These are phyloP conservation scores for Oncorhynchus tshawytscha DNA, from an alignment of 2,113 vertebrate species.

Conservation along the genomic window DNA sequence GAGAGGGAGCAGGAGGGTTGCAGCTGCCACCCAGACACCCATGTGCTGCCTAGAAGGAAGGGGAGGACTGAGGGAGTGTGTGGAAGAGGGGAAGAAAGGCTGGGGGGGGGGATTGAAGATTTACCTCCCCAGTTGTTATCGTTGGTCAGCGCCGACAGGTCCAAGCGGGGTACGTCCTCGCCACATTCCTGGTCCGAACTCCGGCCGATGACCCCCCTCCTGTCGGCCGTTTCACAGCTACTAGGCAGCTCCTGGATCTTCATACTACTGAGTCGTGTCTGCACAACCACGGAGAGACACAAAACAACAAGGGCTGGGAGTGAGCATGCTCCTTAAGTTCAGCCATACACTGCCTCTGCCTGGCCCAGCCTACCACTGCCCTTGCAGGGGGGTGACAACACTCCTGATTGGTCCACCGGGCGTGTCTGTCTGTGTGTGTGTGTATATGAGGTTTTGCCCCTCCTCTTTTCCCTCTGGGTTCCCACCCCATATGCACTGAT, in stretches of 20 bases:
- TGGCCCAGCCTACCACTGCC: conserved; percentile 56
- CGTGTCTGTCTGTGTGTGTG: conserved; percentile 43
- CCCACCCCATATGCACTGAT: conserved; percentile 24
- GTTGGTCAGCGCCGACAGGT: conserved; percentile 83
- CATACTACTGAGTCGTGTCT: conserved; percentile 79
- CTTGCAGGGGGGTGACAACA: conserved; percentile 36
- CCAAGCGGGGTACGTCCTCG: conserved; percentile 84
- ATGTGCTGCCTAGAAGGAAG: conserved; percentile 19
- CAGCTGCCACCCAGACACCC: conserved; percentile 58
- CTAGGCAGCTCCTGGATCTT: conserved; percentile 92
- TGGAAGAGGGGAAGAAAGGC: neutral
- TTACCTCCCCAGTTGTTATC: conserved; percentile 91
- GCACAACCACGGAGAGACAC: conserved; percentile 65
- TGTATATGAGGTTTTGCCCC: conserved; percentile 8
- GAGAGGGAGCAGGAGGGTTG: conserved; percentile 49
- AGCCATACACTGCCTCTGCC: conserved; percentile 46
- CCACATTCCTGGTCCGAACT: conserved; percentile 62
- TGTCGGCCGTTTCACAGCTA: conserved; percentile 72
- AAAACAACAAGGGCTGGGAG: conserved; percentile 45
- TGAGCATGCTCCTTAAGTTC: conserved; percentile 69
- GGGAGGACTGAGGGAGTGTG: neutral
- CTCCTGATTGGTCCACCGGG: conserved; percentile 60
- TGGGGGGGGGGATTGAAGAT: neutral
- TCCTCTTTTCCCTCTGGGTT: conserved; percentile 34
- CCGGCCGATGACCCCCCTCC: conserved; percentile 66